These are phyloP conservation scores for Rhinoraja longicauda DNA, from an alignment of 2,797 vertebrate species.

Conservation along the genomic window DNA sequence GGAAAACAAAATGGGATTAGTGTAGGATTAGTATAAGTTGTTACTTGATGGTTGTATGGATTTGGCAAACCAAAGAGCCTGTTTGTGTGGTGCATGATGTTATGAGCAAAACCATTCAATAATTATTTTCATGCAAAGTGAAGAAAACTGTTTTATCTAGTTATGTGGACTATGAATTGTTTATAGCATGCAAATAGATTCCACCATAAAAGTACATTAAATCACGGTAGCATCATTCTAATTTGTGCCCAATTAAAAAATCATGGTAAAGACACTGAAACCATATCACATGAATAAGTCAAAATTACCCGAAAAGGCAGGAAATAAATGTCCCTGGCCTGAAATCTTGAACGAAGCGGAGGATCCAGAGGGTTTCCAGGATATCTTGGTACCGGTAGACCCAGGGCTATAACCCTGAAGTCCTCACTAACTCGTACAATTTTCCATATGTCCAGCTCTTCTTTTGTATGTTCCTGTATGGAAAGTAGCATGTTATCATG, in stretches of 20 bases:
- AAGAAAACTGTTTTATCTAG: neutral
- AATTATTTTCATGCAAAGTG: neutral
- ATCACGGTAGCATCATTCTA: neutral
- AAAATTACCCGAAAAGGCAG: conserved; percentile 82
- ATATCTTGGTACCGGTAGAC: conserved; percentile 88
- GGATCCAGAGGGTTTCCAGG: conserved; percentile 90
- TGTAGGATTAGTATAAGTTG: no score
- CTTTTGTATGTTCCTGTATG: conserved; percentile 79
- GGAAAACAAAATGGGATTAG: no score
- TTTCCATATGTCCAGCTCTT: conserved; percentile 83
- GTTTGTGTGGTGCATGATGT: no score
- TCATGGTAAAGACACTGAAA: neutral
- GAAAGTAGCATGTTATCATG: neutral
- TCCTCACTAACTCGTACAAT: conserved; percentile 93
- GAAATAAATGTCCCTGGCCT: conserved; percentile 89
- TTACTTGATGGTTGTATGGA: no score
- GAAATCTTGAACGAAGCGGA: conserved; percentile 91
- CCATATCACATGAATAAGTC: neutral
- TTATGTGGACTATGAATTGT: neutral
- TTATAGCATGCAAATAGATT: neutral
- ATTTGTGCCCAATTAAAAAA: neutral
- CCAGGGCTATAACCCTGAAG: conserved; percentile 92
- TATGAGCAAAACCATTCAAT: neutral
- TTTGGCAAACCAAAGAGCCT: no score
- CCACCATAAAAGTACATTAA: neutral